Base-by-base conservation (phyloP, 2,888 invertebrate species). In the Apotomis betuletana region DNA sequence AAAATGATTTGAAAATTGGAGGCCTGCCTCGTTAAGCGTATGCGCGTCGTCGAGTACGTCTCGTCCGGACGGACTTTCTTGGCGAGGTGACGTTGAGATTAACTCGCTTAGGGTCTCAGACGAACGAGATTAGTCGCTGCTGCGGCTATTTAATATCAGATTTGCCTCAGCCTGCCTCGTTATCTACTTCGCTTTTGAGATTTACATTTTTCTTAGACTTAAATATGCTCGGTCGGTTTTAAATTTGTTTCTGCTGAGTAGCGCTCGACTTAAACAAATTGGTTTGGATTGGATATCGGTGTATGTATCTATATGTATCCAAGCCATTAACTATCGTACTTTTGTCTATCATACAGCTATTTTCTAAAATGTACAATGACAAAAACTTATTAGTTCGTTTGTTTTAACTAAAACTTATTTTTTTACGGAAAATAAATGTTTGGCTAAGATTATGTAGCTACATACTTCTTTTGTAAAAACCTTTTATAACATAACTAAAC, bases 31-130 rank as follows among this genome's bases (percentile, higher is more conserved):
- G 61, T 70, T 71, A 67, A 27, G 46, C 51, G 67, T 61, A 71
- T 62, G 57, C 61, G 67, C 57, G 55, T 52, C 55, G 57, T 41
- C 57, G 12, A 61, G 60, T 57, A 58, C 67, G 61, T 46, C 62
- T 68, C 62, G 63, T 52, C 44, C 63, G 64, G 63, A 63, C 51
- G 61, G 58, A 72, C 57, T 72, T 65, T 68, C 67, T 68, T 68
- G 67, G 49, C 67, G 63, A 68, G 72, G 68, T 72, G 72, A 67
- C 68, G 68, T 72, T 67, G 67, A 68, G 80, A 76, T 80, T 89
- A 90, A 90, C 88, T 88, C 88, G 86, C 82, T 92, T 91, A 90
- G 89, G 87, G 86, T 89, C 89, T 85, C 89, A 88, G 87, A 86
- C 86, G 89, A 90, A 90, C 88, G 78, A 87, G 90, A 92, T 91